Evolutionary conservation across 1,140 invertebrate species (phyloP).

Genomic region (Camponotus vicinus): DNA sequence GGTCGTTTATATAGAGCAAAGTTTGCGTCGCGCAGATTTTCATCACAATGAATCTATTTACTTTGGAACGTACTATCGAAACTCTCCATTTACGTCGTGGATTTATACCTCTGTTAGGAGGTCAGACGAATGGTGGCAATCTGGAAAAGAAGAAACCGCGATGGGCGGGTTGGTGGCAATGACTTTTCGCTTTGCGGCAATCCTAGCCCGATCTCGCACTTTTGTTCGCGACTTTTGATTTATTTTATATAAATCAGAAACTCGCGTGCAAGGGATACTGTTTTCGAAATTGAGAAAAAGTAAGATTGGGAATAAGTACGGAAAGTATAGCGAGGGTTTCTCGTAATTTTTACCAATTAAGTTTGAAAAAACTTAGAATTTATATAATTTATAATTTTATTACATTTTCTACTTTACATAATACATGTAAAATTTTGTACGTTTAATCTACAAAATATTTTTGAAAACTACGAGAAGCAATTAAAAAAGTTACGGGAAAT

Average conservation of each 20-base stretch:
- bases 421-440: background rate
- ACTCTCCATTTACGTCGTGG: conserved; percentile 32
- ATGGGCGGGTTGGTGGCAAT: conserved; percentile 55
- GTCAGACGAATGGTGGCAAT: conserved; percentile 66
- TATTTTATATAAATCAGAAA: conserved; percentile 7
- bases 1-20: background rate
- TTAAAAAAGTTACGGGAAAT: background rate
- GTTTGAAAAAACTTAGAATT: background rate
- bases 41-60: conserved; percentile 56
- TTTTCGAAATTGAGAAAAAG: conserved; percentile 47
- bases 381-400: conserved; percentile 10
- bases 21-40: conserved; percentile 50
- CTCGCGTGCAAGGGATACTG: conserved; percentile 25
- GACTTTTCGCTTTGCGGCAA: conserved; percentile 59
- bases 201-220: conserved; percentile 42
- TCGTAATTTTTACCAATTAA: background rate
- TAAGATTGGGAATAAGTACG: conserved; percentile 7
- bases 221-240: conserved; percentile 56
- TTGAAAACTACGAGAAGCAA: background rate
- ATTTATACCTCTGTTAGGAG: conserved; percentile 64
- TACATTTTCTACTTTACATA: background rate
- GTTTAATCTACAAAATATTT: background rate
- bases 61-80: conserved; percentile 45
- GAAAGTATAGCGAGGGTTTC: background rate
- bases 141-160: conserved; percentile 67